phyloP scores from a whole-genome alignment of 2,888 invertebrate genomes.

The Chrysomela aeneicollis region DNA sequence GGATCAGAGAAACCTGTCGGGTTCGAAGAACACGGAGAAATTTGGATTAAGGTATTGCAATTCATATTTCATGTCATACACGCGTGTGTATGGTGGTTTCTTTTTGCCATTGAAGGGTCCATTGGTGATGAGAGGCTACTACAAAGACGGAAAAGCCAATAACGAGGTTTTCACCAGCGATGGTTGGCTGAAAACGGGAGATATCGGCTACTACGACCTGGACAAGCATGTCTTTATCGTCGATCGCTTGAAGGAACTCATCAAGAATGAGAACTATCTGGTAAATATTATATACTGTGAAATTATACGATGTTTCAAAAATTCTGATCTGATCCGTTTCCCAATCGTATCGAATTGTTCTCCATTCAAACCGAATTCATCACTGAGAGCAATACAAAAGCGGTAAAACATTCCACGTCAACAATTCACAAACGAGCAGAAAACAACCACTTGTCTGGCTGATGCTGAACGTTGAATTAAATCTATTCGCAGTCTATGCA shows the following conservation, averaged over 20 bases:
- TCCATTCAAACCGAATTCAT: too few relatives aligned
- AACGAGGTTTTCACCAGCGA: conserved; percentile 70
- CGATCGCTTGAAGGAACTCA: conserved; percentile 87
- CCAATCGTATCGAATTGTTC: too few relatives aligned
- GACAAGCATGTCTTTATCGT: conserved; percentile 82
- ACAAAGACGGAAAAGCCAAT: conserved; percentile 73
- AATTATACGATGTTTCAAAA: conserved; percentile 6
- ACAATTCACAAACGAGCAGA: too few relatives aligned
- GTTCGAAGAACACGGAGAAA: conserved; percentile 75
- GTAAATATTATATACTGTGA: conserved; percentile 58
- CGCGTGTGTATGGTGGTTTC: too few relatives aligned
- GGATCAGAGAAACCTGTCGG: conserved; percentile 68
- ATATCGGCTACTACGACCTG: conserved; percentile 82
- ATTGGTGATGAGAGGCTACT: conserved; percentile 69
- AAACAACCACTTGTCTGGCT: too few relatives aligned
- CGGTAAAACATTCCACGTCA: too few relatives aligned
- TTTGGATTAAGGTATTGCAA: conserved; percentile 72
- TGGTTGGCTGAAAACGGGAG: conserved; percentile 83
- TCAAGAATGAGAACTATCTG: conserved; percentile 89
- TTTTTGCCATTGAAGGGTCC: conserved; percentile 67
- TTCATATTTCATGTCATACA: too few relatives aligned
- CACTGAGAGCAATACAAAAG: too few relatives aligned
- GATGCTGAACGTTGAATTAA: too few relatives aligned
- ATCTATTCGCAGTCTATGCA: too few relatives aligned
- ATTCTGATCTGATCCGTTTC: not conserved